These are phyloP conservation scores for Chesias legatella DNA, from an alignment of 2,888 invertebrate species.

Conservation along the genomic window DNA sequence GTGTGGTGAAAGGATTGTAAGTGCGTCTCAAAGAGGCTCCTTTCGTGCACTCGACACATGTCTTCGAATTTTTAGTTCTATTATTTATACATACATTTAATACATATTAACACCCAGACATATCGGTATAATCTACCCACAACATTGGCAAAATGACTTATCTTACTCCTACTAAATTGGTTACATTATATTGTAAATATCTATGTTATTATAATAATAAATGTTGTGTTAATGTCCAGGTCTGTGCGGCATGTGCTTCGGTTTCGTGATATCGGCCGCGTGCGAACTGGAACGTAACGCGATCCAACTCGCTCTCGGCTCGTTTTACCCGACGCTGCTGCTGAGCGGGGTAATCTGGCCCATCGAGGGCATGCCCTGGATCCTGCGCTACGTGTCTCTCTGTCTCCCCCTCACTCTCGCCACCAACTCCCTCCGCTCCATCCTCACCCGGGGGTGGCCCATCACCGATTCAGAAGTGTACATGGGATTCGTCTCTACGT, in stretches of 20 bases:
- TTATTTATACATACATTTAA: no score
- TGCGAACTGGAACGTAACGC: constrained; percentile 96
- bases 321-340: constrained; percentile 95
- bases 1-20: no score
- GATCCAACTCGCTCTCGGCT: constrained; percentile 94
- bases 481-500: constrained; percentile 91
- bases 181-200: no score
- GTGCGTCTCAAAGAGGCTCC: no score
- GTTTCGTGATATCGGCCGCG: constrained; percentile 95
- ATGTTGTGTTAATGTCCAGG: constrained; percentile 50
- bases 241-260: constrained; percentile 97
- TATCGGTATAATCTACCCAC: no score
- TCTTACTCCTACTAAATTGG: no score
- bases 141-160: no score
- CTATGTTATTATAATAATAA: no score
- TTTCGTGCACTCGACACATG: no score
- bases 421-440: constrained; percentile 93
- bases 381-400: constrained; percentile 89
- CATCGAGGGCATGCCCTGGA: constrained; percentile 95
- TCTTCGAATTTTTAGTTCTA: no score
- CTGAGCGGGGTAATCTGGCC: constrained; percentile 98
- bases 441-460: constrained; percentile 93
- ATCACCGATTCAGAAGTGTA: constrained; percentile 91
- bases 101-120: no score
- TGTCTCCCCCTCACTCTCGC: constrained; percentile 93